Conservation (phyloP, 2,797 vertebrate genomes). For the Halcyon smyrnensis region DNA sequence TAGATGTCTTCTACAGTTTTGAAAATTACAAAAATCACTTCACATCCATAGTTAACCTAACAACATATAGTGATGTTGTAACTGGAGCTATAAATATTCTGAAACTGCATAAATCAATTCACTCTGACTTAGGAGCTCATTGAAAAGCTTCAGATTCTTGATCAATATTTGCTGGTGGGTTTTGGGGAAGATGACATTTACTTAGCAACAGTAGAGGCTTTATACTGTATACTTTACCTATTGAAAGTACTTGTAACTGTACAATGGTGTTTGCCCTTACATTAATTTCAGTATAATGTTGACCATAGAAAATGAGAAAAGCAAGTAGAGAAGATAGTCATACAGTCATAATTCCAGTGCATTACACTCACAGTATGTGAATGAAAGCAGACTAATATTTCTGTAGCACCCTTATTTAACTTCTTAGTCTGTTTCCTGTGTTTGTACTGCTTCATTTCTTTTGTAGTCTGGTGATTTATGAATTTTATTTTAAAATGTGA, state of each 20-base stretch:
- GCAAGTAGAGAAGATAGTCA: constrained; percentile 48
- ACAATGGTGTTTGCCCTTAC: constrained; percentile 58
- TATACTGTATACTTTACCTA: constrained; percentile 62
- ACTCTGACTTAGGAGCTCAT: constrained; percentile 5
- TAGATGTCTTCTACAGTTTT: neutral
- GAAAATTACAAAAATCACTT: neutral
- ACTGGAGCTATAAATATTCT: neutral
- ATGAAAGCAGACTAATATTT: constrained; percentile 30
- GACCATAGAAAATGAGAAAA: constrained; percentile 74
- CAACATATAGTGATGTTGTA: neutral
- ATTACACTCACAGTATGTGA: constrained; percentile 24
- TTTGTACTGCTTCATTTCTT: constrained; percentile 4
- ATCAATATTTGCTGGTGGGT: constrained; percentile 71
- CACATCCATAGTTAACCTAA: neutral
- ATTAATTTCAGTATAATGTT: constrained; percentile 68
- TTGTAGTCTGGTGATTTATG: neutral
- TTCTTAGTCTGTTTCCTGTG: neutral
- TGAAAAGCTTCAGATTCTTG: constrained; percentile 58
- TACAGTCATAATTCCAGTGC: constrained; percentile 36
- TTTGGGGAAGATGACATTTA: constrained; percentile 65
- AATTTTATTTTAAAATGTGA: constrained; percentile 11
- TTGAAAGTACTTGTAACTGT: constrained; percentile 62
- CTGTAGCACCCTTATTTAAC: constrained; percentile 23
- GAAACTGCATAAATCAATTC: constrained; percentile 35
- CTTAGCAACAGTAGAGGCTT: constrained; percentile 71